phyloP scores from a whole-genome alignment of 1,140 invertebrate genomes.

The Halictus rubicundus region DNA sequence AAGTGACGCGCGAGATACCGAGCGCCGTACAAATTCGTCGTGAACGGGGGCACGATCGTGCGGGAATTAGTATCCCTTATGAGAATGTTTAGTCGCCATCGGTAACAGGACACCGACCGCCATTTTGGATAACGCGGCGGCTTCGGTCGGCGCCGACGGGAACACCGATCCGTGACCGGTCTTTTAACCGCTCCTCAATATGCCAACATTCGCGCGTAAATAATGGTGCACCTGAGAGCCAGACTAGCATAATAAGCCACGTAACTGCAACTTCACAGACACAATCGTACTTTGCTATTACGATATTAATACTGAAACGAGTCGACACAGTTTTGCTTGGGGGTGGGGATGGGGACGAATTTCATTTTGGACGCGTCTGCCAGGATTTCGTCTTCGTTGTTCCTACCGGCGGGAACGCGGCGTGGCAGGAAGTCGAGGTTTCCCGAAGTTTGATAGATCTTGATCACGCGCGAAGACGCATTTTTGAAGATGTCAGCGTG shows the following conservation, averaged over 20 bases:
- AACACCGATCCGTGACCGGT: too few species aligned
- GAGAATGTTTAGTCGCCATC: background rate
- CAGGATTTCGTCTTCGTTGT: background rate
- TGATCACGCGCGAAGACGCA: too few species aligned
- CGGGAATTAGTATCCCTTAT: background rate
- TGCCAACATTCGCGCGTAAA: constrained; percentile 50
- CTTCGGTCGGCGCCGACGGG: too few species aligned
- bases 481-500: too few species aligned
- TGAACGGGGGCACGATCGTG: background rate
- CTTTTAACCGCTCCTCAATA: constrained; percentile 19
- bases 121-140: background rate
- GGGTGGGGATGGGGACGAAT: background rate
- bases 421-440: background rate
- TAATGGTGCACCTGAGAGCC: constrained; percentile 58
- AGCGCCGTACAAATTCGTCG: background rate
- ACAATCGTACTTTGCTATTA: constrained; percentile 21
- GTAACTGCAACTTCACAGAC: constrained; percentile 38
- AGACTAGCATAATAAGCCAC: constrained; percentile 54
- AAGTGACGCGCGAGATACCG: background rate
- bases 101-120: background rate
- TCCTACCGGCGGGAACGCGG: background rate
- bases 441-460: too few species aligned
- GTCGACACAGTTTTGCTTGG: constrained; percentile 7
- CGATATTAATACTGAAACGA: constrained; percentile 29
- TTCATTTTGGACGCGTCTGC: background rate